Base-by-base conservation (phyloP, 2,888 invertebrate species). In the Minunthozetes semirufus region DNA sequence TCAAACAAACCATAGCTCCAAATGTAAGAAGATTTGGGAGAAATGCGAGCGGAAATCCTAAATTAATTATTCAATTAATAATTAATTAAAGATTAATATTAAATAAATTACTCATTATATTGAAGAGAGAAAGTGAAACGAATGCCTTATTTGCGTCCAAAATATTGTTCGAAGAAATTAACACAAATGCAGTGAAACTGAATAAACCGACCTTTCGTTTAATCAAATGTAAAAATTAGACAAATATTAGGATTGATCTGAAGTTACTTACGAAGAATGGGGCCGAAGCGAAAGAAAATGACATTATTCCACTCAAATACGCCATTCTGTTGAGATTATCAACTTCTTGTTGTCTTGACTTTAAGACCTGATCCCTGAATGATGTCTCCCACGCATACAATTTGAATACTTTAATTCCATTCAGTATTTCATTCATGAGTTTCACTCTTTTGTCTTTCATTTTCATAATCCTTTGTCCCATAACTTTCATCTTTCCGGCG, bases 371-470 rank as follows among this genome's bases (percentile, higher is more conserved):
- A 73, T 89, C 88, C 82, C 93, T 91, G 82, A 94, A 95, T 79
- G 94, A 93, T 1, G 90, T 89, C 83, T 95, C 95, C 95, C 95
- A 94, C 0, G 94, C 94, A 82, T 94, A 94, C 82, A 95, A 85
- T 84, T 94, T 95, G 78, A 95, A 85, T 75, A 93, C 89, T 87
- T 94, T 94, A 78, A 95, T 94, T 70, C 94, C 94, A 82, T 90
- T 93, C 75, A 95, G 86, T 78, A 94, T 89, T 86, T 95, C 95
- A 80, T 92, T 94, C 92, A 94, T 94, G 73, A 94, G 84, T 81
- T 94, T 94, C 0, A 94, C 92, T 79, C 95, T 86, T 81, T 93
- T 91, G 81, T 95, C 95, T 84, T 96, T 96, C 83, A 90, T 90
- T 81, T 92, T 92, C 94, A 96, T 94, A 9, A 76, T 42, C 6